These are phyloP conservation scores for Platichthys stellatus DNA, from an alignment of 2,113 vertebrate species.

Conservation along the genomic window DNA sequence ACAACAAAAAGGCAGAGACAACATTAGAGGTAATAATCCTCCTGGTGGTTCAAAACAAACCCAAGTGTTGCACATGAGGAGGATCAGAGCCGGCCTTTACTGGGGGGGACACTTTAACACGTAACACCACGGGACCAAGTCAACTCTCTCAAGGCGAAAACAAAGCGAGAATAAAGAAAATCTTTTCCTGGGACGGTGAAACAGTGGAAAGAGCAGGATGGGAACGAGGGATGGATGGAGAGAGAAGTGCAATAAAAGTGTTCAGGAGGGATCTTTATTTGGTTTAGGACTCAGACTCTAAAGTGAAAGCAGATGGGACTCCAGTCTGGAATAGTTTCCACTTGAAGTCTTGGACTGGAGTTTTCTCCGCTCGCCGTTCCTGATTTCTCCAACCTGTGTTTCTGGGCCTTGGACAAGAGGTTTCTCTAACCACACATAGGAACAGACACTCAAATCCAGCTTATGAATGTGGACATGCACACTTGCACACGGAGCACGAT, in stretches of 20 bases:
- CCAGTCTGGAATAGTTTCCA: slow-evolving; percentile 82
- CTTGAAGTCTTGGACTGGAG: slow-evolving; percentile 78
- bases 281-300: slow-evolving; percentile 78
- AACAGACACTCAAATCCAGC: slow-evolving; percentile 28
- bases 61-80: slow-evolving; percentile 41
- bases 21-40: not conserved
- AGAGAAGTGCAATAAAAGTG: slow-evolving; percentile 75
- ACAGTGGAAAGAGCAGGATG: slow-evolving; percentile 23
- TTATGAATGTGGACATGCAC: not conserved
- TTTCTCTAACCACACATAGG: slow-evolving; percentile 28
- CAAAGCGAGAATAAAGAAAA: slow-evolving; percentile 55
- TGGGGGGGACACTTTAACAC: slow-evolving; percentile 48
- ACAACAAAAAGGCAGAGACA: slow-evolving; percentile 10
- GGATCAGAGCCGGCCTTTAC: slow-evolving; percentile 36
- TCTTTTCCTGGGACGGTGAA: slow-evolving; percentile 26
- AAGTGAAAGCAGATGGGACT: slow-evolving; percentile 85
- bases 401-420: slow-evolving; percentile 46
- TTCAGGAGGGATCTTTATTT: slow-evolving; percentile 84
- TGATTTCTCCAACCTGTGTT: slow-evolving; percentile 67
- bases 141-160: slow-evolving; percentile 43
- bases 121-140: slow-evolving; percentile 44
- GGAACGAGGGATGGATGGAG: slow-evolving; percentile 60
- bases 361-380: slow-evolving; percentile 66
- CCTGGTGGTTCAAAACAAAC: slow-evolving; percentile 33
- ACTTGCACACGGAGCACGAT: slow-evolving; percentile 2